Percentiles rank a stretch among this genome's conserved stretches.
phyloP scores from a whole-genome alignment of 2,113 vertebrate genomes.

The Equus przewalskii region DNA sequence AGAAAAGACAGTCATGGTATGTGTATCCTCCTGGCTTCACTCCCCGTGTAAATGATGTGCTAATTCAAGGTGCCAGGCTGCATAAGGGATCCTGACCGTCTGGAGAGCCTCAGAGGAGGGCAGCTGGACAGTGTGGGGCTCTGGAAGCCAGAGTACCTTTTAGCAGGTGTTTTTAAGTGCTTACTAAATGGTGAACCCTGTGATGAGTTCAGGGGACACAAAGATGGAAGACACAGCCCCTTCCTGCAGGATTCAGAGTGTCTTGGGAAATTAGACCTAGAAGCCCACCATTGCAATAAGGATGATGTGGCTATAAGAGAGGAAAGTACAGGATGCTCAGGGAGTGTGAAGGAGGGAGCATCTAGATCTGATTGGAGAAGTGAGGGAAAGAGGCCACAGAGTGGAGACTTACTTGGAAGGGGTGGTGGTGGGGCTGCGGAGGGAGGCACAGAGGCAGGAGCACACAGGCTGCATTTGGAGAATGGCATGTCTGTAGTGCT shows the following conservation, averaged over 20 bases:
- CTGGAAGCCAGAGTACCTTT: not conserved
- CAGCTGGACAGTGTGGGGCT: not conserved
- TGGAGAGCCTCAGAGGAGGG: not conserved
- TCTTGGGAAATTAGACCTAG: not conserved
- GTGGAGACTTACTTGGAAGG: not conserved
- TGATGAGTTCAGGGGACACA: not conserved
- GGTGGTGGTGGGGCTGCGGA: not conserved
- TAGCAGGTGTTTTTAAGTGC: not conserved
- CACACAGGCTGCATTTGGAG: not conserved
- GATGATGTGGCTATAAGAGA: accelerated
- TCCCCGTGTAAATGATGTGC: not conserved
- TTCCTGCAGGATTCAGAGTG: not conserved
- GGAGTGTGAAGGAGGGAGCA: accelerated
- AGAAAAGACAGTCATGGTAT: not conserved
- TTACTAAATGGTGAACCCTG: not conserved
- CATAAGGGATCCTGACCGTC: not conserved
- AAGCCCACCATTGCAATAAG: no score
- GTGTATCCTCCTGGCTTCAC: not conserved
- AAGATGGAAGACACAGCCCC: not conserved
- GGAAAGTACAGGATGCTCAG: accelerated
- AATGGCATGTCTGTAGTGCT: accelerated
- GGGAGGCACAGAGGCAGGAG: not conserved
- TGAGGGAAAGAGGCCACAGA: not conserved
- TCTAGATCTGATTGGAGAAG: not conserved
- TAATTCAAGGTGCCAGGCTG: not conserved